These are phyloP conservation scores for Rotaria macrura DNA, from an alignment of 2,888 invertebrate species.

Conservation along the genomic window DNA sequence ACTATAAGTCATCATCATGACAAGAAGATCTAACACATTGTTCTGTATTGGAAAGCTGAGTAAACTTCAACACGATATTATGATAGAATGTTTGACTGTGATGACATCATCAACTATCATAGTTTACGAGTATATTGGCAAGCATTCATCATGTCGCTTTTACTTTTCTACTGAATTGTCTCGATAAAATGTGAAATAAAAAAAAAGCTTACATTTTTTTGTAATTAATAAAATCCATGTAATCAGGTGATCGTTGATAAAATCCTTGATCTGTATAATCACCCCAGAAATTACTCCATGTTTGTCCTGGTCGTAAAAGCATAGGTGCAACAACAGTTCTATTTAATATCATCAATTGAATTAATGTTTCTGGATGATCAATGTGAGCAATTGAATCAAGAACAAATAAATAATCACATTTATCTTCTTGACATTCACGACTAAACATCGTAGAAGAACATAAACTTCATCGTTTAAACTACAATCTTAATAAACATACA, in stretches of 20 bases:
- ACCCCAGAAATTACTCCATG: conserved; percentile 99
- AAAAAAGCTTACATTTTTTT: conserved; percentile 63
- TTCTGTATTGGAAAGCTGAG: too few relatives aligned
- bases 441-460: conserved; percentile 58
- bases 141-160: too few relatives aligned
- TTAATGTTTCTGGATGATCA: conserved; percentile 64
- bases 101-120: too few relatives aligned
- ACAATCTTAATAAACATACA: conserved; percentile 58
- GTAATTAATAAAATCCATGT: conserved; percentile 80
- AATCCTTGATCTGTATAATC: conserved; percentile 77
- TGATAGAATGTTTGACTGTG: too few relatives aligned
- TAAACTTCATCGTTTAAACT: background rate
- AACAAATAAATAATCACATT: conserved; percentile 71
- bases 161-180: too few relatives aligned
- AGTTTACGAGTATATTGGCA: too few relatives aligned
- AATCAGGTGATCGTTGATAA: conserved; percentile 85
- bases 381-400: conserved; percentile 77
- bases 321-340: conserved; percentile 71
- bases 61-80: too few relatives aligned
- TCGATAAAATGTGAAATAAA: too few relatives aligned
- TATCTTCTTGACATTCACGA: conserved; percentile 65
- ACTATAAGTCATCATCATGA: too few relatives aligned
- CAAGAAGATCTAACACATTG: too few relatives aligned
- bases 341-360: conserved; percentile 64
- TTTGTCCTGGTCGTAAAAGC: conserved; percentile 68